Percentiles rank a stretch among this genome's conserved stretches.
Evolutionary conservation across 2,888 invertebrate species (phyloP).

Genomic region (Xiphydria camelus): DNA sequence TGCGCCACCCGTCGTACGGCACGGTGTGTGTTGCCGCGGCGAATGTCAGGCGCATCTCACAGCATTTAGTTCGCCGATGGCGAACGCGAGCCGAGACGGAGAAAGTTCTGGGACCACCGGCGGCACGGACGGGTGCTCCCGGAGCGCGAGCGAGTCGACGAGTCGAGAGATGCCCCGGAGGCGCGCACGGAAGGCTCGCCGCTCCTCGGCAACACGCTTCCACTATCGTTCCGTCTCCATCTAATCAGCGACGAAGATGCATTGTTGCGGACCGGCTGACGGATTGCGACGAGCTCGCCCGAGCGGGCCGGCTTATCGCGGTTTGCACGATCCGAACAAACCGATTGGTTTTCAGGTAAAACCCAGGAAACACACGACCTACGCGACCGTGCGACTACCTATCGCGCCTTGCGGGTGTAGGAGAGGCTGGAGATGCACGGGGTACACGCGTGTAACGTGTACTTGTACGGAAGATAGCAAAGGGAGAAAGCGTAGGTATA

Average conservation of each 20-base stretch:
- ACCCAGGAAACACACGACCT: constrained; percentile 18
- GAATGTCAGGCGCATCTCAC: constrained; percentile 29
- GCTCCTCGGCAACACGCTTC: constrained; percentile 17
- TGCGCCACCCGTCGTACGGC: no score
- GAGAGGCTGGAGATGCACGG: no score
- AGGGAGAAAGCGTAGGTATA: no score
- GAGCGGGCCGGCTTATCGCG: constrained; percentile 19
- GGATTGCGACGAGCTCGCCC: constrained; percentile 35
- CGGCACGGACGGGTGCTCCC: constrained; percentile 1
- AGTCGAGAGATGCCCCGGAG: constrained; percentile 2
- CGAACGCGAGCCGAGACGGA: neutral
- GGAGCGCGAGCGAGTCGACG: constrained; percentile 3
- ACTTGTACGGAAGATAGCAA: no score
- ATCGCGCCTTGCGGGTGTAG: no score
- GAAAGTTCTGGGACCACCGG: constrained; percentile 7
- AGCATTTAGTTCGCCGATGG: constrained; percentile 28
- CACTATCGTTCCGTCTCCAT: constrained; percentile 40
- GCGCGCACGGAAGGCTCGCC: constrained; percentile 17
- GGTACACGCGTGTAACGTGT: no score
- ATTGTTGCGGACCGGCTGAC: constrained; percentile 41
- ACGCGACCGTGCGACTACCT: no score
- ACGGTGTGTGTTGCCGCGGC: no score
- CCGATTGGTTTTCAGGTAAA: constrained; percentile 27
- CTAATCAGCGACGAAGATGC: constrained; percentile 49
- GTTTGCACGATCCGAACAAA: constrained; percentile 27